phyloP scores from a whole-genome alignment of 2,888 invertebrate genomes.

The Tyria jacobaeae region DNA sequence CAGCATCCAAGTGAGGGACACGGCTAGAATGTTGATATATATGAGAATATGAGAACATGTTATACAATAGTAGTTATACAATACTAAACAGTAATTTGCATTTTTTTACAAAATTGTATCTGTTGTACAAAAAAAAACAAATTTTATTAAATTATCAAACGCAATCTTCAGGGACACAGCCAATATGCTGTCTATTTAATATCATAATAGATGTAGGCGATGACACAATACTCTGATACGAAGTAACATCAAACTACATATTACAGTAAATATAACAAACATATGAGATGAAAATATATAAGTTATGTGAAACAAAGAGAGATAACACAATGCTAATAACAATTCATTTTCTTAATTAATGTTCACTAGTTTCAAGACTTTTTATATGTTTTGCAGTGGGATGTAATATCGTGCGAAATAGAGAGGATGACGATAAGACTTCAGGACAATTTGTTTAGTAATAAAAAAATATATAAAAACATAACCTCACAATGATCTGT shows the following conservation, averaged over 20 bases:
- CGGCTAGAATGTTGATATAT: too few species aligned
- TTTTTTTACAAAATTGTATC: too few species aligned
- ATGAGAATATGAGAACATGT: too few species aligned
- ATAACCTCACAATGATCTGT: constrained; percentile 78
- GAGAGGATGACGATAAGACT: constrained; percentile 34
- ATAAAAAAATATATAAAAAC: constrained; percentile 67
- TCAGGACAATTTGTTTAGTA: constrained; percentile 28
- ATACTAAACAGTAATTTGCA: too few species aligned
- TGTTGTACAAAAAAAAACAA: not conserved
- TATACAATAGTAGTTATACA: too few species aligned
- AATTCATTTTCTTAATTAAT: constrained; percentile 33
- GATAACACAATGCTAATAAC: constrained; percentile 30
- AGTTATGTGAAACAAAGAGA: constrained; percentile 26
- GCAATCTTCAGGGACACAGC: not conserved
- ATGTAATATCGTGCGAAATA: constrained; percentile 35
- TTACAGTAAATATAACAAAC: constrained; percentile 3
- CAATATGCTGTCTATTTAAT: not conserved
- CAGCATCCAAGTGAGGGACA: too few species aligned
- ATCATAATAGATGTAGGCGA: constrained; percentile 22
- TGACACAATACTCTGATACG: constrained; percentile 18
- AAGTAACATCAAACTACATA: not conserved
- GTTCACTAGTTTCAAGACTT: constrained; percentile 8
- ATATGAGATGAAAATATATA: constrained; percentile 13
- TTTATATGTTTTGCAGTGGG: constrained; percentile 22
- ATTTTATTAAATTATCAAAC: not conserved